A percentile compares a stretch with the other conserved stretches of the same genome.
Conservation (phyloP, 2,797 vertebrate species). For the Poeciliopsis infans region DNA sequence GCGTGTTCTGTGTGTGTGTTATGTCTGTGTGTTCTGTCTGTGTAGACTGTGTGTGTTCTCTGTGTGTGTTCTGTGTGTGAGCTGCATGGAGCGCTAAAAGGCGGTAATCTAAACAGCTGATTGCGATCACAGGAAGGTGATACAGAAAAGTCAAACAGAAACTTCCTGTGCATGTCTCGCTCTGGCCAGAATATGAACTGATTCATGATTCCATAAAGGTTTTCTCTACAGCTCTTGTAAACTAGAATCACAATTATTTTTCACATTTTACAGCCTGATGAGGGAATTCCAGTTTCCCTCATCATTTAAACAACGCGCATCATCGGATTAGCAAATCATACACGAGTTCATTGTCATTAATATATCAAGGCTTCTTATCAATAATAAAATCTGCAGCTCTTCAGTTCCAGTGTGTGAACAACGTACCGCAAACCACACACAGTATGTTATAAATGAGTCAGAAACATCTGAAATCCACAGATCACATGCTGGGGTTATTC, state of each 20-base stretch:
- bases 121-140: conserved; percentile 45
- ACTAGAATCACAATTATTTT: background rate
- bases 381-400: background rate
- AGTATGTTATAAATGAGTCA: background rate
- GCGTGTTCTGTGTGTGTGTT: too few species aligned
- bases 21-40: background rate
- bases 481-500: background rate
- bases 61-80: background rate
- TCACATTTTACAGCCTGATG: background rate
- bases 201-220: background rate
- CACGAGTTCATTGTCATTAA: background rate
- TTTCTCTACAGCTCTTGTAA: background rate
- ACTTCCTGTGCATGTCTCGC: background rate
- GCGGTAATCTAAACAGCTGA: conserved; percentile 51
- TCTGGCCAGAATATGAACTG: background rate
- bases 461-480: background rate
- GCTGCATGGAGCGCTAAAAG: conserved; percentile 31
- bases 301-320: background rate
- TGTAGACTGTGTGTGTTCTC: too few species aligned
- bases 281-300: background rate
- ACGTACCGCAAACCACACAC: background rate
- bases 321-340: background rate
- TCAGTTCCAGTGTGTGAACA: background rate
- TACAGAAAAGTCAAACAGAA: conserved; percentile 24
- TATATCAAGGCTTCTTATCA: background rate